Conservation (phyloP, 2,797 vertebrate species). For the Pseudochirops corinnae region DNA sequence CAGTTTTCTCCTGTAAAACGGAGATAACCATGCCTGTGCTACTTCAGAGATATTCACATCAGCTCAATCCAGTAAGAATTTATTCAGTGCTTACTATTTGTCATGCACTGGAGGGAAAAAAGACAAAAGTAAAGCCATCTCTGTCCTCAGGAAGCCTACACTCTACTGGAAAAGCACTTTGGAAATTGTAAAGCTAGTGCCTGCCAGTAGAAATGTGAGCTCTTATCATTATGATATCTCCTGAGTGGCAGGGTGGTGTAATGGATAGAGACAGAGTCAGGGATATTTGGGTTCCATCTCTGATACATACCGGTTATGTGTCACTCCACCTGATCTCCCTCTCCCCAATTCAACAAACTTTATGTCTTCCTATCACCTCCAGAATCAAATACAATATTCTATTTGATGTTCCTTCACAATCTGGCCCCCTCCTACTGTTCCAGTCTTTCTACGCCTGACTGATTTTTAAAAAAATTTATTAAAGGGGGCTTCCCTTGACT, state of each 20-base stretch:
- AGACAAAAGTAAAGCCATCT: background rate
- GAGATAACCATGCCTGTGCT: background rate
- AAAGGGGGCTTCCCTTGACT: too few species aligned
- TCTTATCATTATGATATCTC: background rate
- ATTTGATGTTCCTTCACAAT: background rate
- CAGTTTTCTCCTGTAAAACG: background rate
- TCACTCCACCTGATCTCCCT: background rate
- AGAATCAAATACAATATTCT: background rate
- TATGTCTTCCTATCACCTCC: background rate
- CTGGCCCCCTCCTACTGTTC: background rate
- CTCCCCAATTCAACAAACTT: background rate
- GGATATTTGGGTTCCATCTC: background rate
- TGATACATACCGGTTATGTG: background rate
- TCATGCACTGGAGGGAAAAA: background rate
- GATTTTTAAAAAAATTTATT: too few species aligned
- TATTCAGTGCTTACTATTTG: background rate
- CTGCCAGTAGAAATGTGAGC: background rate
- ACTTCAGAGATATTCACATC: background rate
- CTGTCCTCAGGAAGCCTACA: background rate
- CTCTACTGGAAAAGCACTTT: background rate
- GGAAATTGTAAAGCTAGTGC: background rate
- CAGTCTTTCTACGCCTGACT: background rate
- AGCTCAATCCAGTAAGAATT: background rate
- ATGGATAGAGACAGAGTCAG: background rate
- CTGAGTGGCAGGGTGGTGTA: background rate